Percentiles rank a stretch among this genome's conserved stretches.
These are phyloP conservation scores for Anthrax anthrax DNA, from an alignment of 2,888 invertebrate genomes.

Conservation along the genomic window DNA sequence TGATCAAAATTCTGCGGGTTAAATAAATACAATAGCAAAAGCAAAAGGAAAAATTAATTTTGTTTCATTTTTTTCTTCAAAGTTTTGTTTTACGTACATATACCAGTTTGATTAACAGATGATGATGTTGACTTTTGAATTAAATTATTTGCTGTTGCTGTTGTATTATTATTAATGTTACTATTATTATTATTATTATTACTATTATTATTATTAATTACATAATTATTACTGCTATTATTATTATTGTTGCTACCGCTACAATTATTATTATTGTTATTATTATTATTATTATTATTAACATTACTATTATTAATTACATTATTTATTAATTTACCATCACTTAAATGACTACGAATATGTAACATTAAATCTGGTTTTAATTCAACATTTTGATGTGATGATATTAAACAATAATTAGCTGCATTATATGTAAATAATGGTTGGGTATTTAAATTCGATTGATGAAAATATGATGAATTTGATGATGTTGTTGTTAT, in stretches of 20 bases:
- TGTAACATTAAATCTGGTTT: conserved; percentile 57
- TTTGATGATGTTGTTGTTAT: conserved; percentile 21
- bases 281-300: not conserved
- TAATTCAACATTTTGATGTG: conserved; percentile 48
- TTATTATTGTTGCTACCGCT: not conserved
- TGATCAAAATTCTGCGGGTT: no score
- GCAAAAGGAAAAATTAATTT: no score
- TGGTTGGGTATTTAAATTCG: conserved; percentile 12
- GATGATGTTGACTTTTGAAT: conserved; percentile 20
- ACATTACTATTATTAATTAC: not conserved
- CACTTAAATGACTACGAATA: conserved; percentile 46
- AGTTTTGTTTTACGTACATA: conserved; percentile 12
- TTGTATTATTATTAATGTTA: not conserved
- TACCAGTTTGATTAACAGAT: conserved; percentile 6
- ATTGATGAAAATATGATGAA: conserved; percentile 14
- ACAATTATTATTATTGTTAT: not conserved
- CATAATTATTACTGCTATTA: no score
- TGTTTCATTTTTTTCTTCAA: no score
- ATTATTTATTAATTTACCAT: conserved; percentile 34
- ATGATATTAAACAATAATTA: conserved; percentile 48
- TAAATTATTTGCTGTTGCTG: conserved; percentile 1
- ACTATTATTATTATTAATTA: not conserved
- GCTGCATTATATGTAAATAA: conserved; percentile 14
- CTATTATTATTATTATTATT: not conserved
- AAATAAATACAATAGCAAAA: no score